Evolutionary conservation across 1,140 invertebrate genomes (phyloP).

Genomic region (Hestina assimilis): DNA sequence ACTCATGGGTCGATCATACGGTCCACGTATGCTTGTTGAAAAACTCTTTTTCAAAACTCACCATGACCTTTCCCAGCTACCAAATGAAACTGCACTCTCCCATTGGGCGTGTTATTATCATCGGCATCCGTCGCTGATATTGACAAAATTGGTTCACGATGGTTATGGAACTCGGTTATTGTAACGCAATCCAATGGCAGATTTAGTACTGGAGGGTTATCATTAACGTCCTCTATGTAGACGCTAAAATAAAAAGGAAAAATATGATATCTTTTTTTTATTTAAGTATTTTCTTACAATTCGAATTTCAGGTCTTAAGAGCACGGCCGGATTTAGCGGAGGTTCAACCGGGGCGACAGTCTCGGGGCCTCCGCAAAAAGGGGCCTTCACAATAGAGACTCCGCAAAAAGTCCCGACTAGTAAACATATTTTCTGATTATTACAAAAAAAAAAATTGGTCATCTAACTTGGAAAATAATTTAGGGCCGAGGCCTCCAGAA

Average conservation of each 20-base stretch:
- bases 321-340: too few relatives aligned
- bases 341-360: too few relatives aligned
- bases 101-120: constrained; percentile 88
- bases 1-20: too few relatives aligned
- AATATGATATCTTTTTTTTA: neutral
- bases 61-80: constrained; percentile 87
- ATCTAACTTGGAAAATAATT: too few relatives aligned
- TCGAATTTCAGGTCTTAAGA: too few relatives aligned
- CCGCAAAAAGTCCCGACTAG: too few relatives aligned
- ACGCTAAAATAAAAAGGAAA: constrained; percentile 56
- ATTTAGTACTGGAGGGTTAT: constrained; percentile 86
- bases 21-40: neutral
- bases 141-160: constrained; percentile 85
- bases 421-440: too few relatives aligned
- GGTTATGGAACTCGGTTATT: constrained; percentile 93
- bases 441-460: too few relatives aligned
- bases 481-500: too few relatives aligned
- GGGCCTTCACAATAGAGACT: too few relatives aligned
- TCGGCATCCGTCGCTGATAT: constrained; percentile 90
- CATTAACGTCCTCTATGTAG: constrained; percentile 90
- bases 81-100: constrained; percentile 86
- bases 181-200: constrained; percentile 84
- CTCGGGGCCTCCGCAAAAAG: too few relatives aligned
- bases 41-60: constrained; percentile 38
- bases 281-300: neutral